Evolutionary conservation across 2,888 invertebrate genomes (phyloP).

Genomic region (Lasiommata megera): DNA sequence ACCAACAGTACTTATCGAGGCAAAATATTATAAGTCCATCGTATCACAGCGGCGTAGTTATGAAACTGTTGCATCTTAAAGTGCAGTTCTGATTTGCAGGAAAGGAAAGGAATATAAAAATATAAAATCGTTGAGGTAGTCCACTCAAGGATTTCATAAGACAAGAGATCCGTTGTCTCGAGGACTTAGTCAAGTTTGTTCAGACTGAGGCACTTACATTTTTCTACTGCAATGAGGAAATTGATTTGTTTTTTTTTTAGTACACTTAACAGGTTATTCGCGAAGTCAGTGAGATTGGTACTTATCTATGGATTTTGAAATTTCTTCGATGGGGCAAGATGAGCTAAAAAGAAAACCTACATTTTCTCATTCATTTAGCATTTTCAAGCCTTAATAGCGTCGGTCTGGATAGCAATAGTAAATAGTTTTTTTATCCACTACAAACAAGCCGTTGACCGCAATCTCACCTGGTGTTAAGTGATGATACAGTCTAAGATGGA

Average conservation of each 20-base stretch:
- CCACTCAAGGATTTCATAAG: conserved; percentile 44
- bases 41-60: conserved; percentile 4
- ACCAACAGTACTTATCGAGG: background rate
- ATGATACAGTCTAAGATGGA: no score
- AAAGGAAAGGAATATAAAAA: conserved; percentile 25
- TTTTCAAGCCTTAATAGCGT: no score
- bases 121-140: conserved; percentile 37
- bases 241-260: conserved; percentile 25
- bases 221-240: conserved; percentile 33
- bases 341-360: no score
- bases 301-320: no score
- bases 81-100: conserved; percentile 25
- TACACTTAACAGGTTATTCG: conserved; percentile 14
- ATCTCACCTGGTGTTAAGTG: no score
- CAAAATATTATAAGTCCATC: background rate
- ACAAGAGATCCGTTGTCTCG: conserved; percentile 45
- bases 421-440: no score
- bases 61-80: conserved; percentile 16
- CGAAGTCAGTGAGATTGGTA: background rate
- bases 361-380: no score
- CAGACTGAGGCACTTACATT: conserved; percentile 38
- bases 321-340: no score
- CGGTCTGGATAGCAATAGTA: no score
- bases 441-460: no score
- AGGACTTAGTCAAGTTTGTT: conserved; percentile 43